Evolutionary conservation across 1,140 invertebrate species (phyloP).

Genomic region (Metopolophium dirhodum): DNA sequence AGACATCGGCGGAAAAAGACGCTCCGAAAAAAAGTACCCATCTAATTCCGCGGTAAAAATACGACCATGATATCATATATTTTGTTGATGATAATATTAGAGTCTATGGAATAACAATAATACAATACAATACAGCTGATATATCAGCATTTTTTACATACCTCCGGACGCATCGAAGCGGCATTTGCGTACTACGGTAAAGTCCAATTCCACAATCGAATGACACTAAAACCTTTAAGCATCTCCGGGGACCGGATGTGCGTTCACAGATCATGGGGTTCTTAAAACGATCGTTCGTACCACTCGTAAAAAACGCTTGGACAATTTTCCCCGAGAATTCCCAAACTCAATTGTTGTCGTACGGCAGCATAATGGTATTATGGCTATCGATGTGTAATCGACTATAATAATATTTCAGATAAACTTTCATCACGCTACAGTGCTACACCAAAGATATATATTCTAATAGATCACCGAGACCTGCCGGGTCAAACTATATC

Average conservation of each 20-base stretch:
- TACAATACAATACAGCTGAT: not conserved
- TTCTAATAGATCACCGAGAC: not conserved
- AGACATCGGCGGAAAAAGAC: not conserved
- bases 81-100: not conserved
- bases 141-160: not conserved
- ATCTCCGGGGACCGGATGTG: not conserved
- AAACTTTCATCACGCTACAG: slow-evolving; percentile 1
- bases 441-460: not conserved
- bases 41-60: not conserved
- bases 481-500: not conserved
- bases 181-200: not conserved
- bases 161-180: not conserved
- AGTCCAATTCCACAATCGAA: not conserved
- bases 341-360: not conserved
- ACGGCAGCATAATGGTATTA: not conserved
- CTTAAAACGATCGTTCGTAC: not conserved
- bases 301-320: not conserved
- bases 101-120: not conserved
- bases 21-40: not conserved
- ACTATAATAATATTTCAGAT: slow-evolving; percentile 20
- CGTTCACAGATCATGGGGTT: not conserved
- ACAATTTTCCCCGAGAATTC: not conserved
- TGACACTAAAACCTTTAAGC: not conserved
- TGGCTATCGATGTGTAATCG: not conserved
- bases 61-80: not conserved